phyloP scores from a whole-genome alignment of 2,888 invertebrate genomes.

The Spodoptera picta region DNA sequence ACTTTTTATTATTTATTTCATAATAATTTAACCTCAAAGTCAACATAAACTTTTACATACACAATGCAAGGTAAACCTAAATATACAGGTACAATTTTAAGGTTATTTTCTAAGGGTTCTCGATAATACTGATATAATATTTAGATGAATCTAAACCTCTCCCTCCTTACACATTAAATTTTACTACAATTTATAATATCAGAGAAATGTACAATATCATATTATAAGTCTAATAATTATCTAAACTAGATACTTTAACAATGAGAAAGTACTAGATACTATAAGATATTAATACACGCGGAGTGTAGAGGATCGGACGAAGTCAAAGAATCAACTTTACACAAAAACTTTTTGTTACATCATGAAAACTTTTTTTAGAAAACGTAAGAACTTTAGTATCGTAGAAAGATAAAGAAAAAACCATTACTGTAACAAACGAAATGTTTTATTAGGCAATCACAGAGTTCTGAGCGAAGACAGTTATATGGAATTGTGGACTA shows the following conservation, averaged over 20 bases:
- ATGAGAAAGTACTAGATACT: conserved; percentile 15
- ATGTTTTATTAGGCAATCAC: conserved; percentile 47
- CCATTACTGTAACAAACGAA: conserved; percentile 39
- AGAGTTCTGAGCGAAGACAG: conserved; percentile 20
- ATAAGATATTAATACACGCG: conserved; percentile 18
- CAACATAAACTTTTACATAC: conserved; percentile 34
- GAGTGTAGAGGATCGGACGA: neutral
- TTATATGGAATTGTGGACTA: conserved; percentile 29
- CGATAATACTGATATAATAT: conserved; percentile 56
- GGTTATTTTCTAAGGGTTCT: conserved; percentile 46
- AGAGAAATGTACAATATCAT: conserved; percentile 48
- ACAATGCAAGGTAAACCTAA: conserved; percentile 51
- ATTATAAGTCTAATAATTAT: conserved; percentile 24
- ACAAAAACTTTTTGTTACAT: conserved; percentile 35
- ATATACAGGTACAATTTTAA: conserved; percentile 62
- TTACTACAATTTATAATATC: conserved; percentile 42
- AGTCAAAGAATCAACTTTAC: conserved; percentile 25
- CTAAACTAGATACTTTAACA: conserved; percentile 18
- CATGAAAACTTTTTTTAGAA: conserved; percentile 51
- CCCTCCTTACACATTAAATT: conserved; percentile 62
- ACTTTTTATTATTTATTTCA: conserved; percentile 54
- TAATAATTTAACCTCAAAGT: conserved; percentile 53
- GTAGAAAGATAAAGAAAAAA: conserved; percentile 41
- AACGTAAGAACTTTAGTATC: conserved; percentile 37
- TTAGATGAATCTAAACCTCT: conserved; percentile 69